phyloP scores from a whole-genome alignment of 2,888 invertebrate species.

The Drosophila fungiperda region DNA sequence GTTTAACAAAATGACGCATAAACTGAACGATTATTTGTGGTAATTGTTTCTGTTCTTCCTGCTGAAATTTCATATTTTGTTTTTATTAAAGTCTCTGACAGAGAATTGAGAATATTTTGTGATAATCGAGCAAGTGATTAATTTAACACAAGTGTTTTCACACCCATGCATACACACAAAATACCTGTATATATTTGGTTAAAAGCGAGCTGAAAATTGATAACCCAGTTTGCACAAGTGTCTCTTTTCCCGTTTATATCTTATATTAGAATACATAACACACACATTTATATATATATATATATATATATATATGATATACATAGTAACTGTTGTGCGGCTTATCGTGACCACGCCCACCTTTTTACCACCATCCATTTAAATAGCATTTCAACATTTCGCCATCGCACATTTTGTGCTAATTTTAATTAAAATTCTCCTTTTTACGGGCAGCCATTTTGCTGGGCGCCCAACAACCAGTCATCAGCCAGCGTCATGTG shows the following conservation, averaged over 20 bases:
- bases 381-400: not conserved
- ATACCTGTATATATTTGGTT: conserved; percentile 9
- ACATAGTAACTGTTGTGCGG: not conserved
- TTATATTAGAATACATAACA: conserved; percentile 7
- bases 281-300: not conserved
- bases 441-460: conserved; percentile 52
- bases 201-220: conserved; percentile 41
- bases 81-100: not conserved
- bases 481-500: conserved; percentile 52
- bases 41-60: conserved; percentile 5
- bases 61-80: not conserved
- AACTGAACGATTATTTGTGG: conserved; percentile 48
- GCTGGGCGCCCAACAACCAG: conserved; percentile 32
- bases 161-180: conserved; percentile 45
- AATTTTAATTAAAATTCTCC: conserved; percentile 59
- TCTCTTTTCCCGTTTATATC: conserved; percentile 26
- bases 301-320: conserved; percentile 5
- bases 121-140: conserved; percentile 56
- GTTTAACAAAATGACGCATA: conserved; percentile 48
- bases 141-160: conserved; percentile 78
- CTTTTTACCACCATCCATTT: conserved; percentile 1
- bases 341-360: conserved; percentile 41
- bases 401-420: conserved; percentile 28
- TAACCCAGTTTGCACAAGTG: conserved; percentile 78
- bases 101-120: not conserved